Evolutionary conservation across 2,888 invertebrate genomes (phyloP), one percentile per base, ranked within the genome.

Genomic region (Dasypolia templi): DNA sequence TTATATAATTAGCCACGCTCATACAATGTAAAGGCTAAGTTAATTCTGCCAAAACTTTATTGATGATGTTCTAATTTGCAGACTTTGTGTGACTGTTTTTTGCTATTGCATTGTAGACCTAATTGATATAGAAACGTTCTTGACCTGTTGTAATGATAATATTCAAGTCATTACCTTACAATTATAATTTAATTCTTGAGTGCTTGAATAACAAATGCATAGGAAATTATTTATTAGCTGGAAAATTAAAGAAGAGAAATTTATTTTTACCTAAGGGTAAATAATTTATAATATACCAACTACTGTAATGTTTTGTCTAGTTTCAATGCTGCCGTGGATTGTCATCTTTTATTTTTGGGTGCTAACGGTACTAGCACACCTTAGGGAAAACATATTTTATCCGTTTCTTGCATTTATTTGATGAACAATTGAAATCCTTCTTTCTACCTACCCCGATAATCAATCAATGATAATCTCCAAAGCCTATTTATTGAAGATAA

Each of bases 21-120:
- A 19, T 79, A 83, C 81, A 62, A 59, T 75, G 75, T 69, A 46
- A n/a, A 56, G 42, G 19, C n/a, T 65, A 29, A 55, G 53, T 67
- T 64, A 68, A 55, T 80, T 71, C 59, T 80, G 67, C 81, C 81
- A 70, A 81, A 61, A 64, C 22, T n/a, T 62, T 55, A 66, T 70
- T 55, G 46, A 83, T 73, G 56, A 12, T 46, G 55, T 53, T 68
- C 51, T 83, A 51, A 63, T 39, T 70, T 44, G 55, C 66, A 49
- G n/a, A n/a, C n/a, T n/a, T n/a, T n/a, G 61, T 39, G 53, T 51
- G 51, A 65, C 12, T 35, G 49, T 62, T 67, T 12, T 67, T 67
- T 26, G 29, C 63, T 51, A 49, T 61, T 46, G 44, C 61, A 32
- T 29, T 32, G n/a, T 32, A 32, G 49, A 81, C 29, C 26, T 71